Evolutionary conservation across 2,113 vertebrate genomes (phyloP), one percentile per base, ranked within the genome.

Genomic region (Noctilio leporinus): DNA sequence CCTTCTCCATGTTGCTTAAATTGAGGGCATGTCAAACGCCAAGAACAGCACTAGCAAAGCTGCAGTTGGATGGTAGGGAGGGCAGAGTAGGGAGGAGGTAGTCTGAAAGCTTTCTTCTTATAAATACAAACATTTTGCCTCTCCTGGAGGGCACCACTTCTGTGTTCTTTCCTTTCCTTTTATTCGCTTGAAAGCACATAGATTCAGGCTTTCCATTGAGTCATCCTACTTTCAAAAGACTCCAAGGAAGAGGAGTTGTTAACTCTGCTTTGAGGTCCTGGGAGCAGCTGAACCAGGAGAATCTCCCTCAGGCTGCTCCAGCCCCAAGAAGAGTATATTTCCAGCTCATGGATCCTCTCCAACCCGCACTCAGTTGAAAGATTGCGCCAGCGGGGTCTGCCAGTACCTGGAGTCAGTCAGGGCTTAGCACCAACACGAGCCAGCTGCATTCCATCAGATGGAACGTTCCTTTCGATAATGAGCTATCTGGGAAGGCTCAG

Each of bases 161-260:
- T 83, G 84, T 64, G 82, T 62, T 78, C 94, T 95, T 69, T 82
- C 40, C 88, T 94, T 89, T 57, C 86, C 51, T 77, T 92, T 75
- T 28, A 26, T 64, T 38, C 0, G 1, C 91, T 75, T 59, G 72
- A 78, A 89, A 86, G 64, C 91, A 87, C 49, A 93, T 86, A 53
- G 96, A 95, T 76, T 80, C 16, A 10, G 76, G 67, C 51, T 95
- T 73, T 78, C 57, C 69, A 35, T 4, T 16, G 57, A 95, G 86
- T 84, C 38, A 43, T 87, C 65, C 49, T 1, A 24, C 88, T 92
- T 89, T 94, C 57, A 53, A n/a, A 47, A 88, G 96, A 64, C 51
- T 84, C 69, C 43, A 40, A 57, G 77, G 73, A 84, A 70, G 45
- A 84, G 90, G 47, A 83, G 93, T 35, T 45, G 59, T 84, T 57